Conservation (phyloP, 1,140 invertebrate species). For the Solenopsis fugax region DNA sequence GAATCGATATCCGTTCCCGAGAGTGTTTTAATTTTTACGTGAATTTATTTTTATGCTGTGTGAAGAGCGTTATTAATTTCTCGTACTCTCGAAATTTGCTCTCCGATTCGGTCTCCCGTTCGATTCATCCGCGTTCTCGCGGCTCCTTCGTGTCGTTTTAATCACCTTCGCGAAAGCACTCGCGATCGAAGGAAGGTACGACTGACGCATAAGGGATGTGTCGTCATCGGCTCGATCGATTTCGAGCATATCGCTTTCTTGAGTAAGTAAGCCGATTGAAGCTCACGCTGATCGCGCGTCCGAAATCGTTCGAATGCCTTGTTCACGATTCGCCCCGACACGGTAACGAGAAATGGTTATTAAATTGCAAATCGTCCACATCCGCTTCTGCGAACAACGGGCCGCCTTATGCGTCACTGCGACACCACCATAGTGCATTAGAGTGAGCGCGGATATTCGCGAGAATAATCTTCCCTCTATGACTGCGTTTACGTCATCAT, state of each 20-base stretch:
- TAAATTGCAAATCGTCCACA: slow-evolving; percentile 60
- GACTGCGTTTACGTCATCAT: no score
- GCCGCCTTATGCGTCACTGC: slow-evolving; percentile 50
- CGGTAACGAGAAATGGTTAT: slow-evolving; percentile 50
- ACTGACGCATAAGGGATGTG: slow-evolving; percentile 60
- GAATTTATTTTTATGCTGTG: not conserved
- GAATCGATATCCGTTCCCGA: not conserved
- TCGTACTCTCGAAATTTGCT: not conserved
- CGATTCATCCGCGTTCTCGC: no score
- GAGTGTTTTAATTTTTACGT: not conserved
- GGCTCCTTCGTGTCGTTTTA: not conserved
- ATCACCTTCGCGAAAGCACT: not conserved
- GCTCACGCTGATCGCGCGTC: not conserved
- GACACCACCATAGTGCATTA: slow-evolving; percentile 67
- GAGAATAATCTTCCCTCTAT: not conserved
- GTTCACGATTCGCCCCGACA: slow-evolving; percentile 14
- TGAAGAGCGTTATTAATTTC: not conserved
- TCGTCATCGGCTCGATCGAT: slow-evolving; percentile 43
- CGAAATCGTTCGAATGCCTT: slow-evolving; percentile 3
- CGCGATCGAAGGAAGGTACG: slow-evolving; percentile 70
- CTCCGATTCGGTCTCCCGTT: not conserved
- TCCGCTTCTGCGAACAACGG: slow-evolving; percentile 51
- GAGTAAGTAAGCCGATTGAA: slow-evolving; percentile 65
- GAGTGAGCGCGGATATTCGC: slow-evolving; percentile 70
- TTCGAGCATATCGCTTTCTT: slow-evolving; percentile 41